These are phyloP conservation scores for Yponomeuta cagnagella DNA, from an alignment of 2,888 invertebrate species.

Conservation along the genomic window DNA sequence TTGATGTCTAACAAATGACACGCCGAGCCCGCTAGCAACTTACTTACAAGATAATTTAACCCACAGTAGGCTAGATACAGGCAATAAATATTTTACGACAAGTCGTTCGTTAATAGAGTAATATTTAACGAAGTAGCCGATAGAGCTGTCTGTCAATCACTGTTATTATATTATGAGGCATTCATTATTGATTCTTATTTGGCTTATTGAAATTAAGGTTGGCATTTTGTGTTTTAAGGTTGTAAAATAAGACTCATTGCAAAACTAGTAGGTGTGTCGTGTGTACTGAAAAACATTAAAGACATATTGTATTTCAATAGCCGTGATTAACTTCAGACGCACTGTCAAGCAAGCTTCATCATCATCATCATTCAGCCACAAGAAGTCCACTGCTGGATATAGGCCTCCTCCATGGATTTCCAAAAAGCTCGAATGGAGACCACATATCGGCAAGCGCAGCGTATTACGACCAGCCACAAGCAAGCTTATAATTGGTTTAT, in stretches of 20 bases:
- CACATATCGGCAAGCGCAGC: too few species aligned
- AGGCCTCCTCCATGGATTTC: too few species aligned
- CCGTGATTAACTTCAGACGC: too few species aligned
- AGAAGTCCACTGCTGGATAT: too few species aligned
- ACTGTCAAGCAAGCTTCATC: too few species aligned
- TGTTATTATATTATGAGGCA: background rate
- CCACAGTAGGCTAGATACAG: background rate
- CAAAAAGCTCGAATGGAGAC: too few species aligned
- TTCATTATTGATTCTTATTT: background rate
- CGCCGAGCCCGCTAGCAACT: background rate
- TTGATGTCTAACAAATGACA: conserved; percentile 1
- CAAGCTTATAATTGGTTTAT: too few species aligned
- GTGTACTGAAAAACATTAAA: too few species aligned
- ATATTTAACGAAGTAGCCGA: background rate
- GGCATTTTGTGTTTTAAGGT: background rate
- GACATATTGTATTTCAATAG: too few species aligned
- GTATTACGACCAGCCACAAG: too few species aligned
- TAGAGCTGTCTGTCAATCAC: background rate
- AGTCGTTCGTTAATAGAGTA: background rate
- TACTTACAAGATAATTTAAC: background rate
- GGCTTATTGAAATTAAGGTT: background rate
- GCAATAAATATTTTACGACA: conserved; percentile 3
- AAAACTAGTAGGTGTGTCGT: background rate
- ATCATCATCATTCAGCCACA: too few species aligned
- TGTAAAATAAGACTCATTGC: background rate